These are phyloP conservation scores for Acanthornis magna DNA, from an alignment of 2,797 vertebrate species.

Conservation along the genomic window DNA sequence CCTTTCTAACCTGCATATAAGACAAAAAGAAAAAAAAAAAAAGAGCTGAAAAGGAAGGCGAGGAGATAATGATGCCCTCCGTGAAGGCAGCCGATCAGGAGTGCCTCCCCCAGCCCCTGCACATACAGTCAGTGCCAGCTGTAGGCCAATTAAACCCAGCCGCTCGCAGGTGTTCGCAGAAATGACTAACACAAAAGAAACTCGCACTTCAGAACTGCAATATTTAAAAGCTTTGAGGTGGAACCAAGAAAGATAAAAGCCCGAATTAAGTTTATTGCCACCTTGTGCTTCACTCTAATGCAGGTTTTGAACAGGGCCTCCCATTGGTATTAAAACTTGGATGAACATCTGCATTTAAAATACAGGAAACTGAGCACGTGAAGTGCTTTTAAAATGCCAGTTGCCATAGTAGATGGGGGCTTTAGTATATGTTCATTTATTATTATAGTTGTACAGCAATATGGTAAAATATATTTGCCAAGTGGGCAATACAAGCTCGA, in stretches of 20 bases:
- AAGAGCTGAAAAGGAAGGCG: constrained; percentile 20
- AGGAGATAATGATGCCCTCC: constrained; percentile 55
- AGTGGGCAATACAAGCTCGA: constrained; percentile 53
- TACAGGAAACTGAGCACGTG: constrained; percentile 44
- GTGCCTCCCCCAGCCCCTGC: constrained; percentile 38
- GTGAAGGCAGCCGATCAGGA: constrained; percentile 26
- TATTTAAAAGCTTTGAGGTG: constrained; percentile 72
- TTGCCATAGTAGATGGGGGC: constrained; percentile 42
- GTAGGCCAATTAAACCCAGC: constrained; percentile 61
- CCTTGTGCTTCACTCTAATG: constrained; percentile 63
- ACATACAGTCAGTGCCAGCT: constrained; percentile 49
- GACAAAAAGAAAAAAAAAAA: background rate
- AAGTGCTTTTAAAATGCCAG: constrained; percentile 54
- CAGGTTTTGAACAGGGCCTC: constrained; percentile 68
- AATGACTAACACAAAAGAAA: constrained; percentile 70
- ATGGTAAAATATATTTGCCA: constrained; percentile 70
- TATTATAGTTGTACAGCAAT: constrained; percentile 38
- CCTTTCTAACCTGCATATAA: constrained; percentile 29
- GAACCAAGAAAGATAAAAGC: constrained; percentile 75
- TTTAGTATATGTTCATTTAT: constrained; percentile 52
- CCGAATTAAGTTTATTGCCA: constrained; percentile 70
- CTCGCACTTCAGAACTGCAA: constrained; percentile 66
- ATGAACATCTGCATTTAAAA: constrained; percentile 73
- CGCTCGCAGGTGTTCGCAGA: constrained; percentile 60
- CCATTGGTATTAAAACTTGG: constrained; percentile 67